Evolutionary conservation across 1,140 invertebrate species (phyloP).

Genomic region (Lepidurus packardi): DNA sequence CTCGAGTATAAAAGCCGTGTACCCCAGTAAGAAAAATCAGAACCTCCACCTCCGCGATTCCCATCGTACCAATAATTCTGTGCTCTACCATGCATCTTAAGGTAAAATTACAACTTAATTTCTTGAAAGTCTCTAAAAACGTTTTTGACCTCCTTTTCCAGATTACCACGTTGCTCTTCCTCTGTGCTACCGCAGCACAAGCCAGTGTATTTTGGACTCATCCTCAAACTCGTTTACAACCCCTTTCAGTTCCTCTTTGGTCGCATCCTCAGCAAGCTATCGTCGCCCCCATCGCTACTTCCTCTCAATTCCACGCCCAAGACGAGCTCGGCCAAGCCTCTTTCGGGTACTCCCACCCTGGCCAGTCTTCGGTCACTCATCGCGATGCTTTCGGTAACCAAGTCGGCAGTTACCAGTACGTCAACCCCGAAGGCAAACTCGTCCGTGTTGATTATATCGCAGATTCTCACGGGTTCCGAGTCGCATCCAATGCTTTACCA

Average conservation of each 20-base stretch:
- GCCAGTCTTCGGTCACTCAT: constrained; percentile 48
- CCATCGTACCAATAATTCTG: neutral
- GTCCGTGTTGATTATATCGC: constrained; percentile 41
- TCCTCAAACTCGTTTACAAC: neutral
- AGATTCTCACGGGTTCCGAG: constrained; percentile 41
- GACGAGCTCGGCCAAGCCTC: constrained; percentile 56
- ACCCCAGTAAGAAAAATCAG: neutral
- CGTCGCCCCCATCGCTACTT: constrained; percentile 39
- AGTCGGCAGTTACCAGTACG: constrained; percentile 34
- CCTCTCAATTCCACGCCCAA: constrained; percentile 52
- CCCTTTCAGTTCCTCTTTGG: neutral
- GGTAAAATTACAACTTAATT: neutral
- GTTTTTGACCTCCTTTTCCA: neutral
- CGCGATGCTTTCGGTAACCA: constrained; percentile 33
- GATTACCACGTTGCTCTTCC: neutral
- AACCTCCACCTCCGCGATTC: neutral
- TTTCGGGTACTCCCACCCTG: constrained; percentile 52
- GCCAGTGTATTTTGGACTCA: neutral
- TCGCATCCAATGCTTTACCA: constrained; percentile 33
- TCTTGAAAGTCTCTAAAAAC: neutral
- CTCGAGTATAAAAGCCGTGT: neutral
- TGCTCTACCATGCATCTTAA: constrained; percentile 8
- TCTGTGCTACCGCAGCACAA: neutral
- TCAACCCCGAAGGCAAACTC: constrained; percentile 32
- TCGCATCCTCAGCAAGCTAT: neutral